Percentiles rank a stretch among this genome's conserved stretches.
Conservation (phyloP, 2,888 invertebrate genomes). For the Leptinotarsa rubiginosa region DNA sequence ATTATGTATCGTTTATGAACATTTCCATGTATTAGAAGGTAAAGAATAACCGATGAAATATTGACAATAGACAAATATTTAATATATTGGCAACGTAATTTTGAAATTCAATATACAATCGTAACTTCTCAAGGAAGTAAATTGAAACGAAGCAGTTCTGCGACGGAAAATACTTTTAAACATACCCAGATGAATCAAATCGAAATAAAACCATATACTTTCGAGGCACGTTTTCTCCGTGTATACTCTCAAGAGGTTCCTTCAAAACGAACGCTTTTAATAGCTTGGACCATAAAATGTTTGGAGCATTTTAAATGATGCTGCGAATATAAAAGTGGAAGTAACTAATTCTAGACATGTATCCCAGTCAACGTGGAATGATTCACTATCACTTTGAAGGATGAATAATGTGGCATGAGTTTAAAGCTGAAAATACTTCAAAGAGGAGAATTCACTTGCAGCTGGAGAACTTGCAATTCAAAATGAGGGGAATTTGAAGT, state of each 20-base stretch:
- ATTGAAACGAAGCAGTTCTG: background rate
- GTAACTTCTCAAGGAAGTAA: background rate
- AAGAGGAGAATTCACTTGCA: background rate
- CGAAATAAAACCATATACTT: constrained; percentile 28
- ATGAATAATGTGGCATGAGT: constrained; percentile 22
- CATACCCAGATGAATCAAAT: constrained; percentile 14
- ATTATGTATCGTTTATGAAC: no score
- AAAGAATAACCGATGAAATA: no score
- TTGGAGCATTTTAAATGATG: constrained; percentile 48
- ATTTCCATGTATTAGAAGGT: no score
- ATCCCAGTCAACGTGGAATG: constrained; percentile 9
- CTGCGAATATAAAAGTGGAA: constrained; percentile 31
- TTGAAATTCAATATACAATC: background rate
- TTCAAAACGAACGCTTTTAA: constrained; percentile 59
- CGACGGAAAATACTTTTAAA: background rate
- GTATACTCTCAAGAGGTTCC: constrained; percentile 58
- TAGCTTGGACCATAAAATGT: constrained; percentile 56
- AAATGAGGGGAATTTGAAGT: no score
- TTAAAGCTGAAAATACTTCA: constrained; percentile 19
- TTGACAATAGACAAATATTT: no score
- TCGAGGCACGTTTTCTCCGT: constrained; percentile 55
- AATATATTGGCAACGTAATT: background rate
- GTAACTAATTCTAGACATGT: constrained; percentile 14
- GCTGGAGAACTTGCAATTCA: background rate
- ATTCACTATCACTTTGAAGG: constrained; percentile 23